Base-by-base conservation (phyloP, 2,113 vertebrate species). In the Chunga burmeisteri region DNA sequence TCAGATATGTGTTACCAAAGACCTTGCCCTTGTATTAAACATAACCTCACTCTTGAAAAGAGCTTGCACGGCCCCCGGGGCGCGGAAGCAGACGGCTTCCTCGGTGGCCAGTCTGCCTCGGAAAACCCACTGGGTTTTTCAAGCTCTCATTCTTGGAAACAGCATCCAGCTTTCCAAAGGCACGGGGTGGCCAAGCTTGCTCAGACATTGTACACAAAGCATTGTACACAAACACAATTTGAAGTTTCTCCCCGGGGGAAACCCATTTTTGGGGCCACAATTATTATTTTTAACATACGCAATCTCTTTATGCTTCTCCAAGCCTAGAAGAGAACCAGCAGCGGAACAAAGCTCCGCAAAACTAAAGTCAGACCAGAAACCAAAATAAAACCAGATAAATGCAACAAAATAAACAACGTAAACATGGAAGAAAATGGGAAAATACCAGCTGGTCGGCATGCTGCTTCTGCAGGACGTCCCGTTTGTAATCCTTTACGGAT, bases 371-470 rank as follows among this genome's bases (percentile, higher is more conserved):
- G 85, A 79, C 89, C 92, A 81, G 88, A 79, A 94, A 40, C 50
- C 32, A 79, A 93, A 96, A 46, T 44, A 27, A 83, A 90, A 83
- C 38, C 58, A 80, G 88, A 89, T 3, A 61, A 96, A 96, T 0
- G 80, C 95, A 86, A 83, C n/a, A 4, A 93, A 96, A 85, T 14
- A n/a, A 97, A 85, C 58, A 94, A 97, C 78, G 67, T 50, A 91
- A 97, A 87, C 42, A 86, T 32, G 91, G 91, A 91, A 98, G 67
- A 86, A 53, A 82, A 93, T 5, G 88, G 88, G 90, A 86, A 98
- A 98, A 97, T 99, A 99, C 99, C 99, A 99, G 98, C 62, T 99
- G 98, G 97, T 99, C 98, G 66, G 98, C 98, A 98, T 99, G 99
- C 96, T 99, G 99, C 98, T 99, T 98, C 95, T 98, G 98, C 97